phyloP scores from a whole-genome alignment of 2,797 vertebrate genomes.

The Pseudochromis fuscus region DNA sequence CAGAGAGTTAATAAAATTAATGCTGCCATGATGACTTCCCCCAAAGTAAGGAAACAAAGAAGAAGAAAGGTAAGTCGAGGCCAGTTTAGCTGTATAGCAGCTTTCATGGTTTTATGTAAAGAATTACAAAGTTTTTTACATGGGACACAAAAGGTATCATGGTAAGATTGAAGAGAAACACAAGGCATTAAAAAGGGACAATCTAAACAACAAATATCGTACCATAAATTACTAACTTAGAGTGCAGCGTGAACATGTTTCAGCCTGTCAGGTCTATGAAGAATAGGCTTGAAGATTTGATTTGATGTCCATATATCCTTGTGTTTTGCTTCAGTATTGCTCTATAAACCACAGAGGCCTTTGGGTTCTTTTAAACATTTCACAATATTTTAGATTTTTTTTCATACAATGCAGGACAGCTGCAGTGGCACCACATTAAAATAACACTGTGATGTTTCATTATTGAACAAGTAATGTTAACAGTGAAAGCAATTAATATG shows the following conservation, averaged over 20 bases:
- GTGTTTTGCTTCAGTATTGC: not conserved
- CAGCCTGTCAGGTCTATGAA: not conserved
- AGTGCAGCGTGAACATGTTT: not conserved
- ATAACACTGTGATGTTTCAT: not conserved
- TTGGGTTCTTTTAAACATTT: slow-evolving; percentile 7
- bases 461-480: not conserved
- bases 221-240: not conserved
- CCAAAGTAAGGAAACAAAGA: not conserved
- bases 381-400: slow-evolving; percentile 4
- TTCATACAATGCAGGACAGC: not conserved
- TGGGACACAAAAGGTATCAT: too few species aligned
- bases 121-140: not conserved
- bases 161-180: not conserved
- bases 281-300: not conserved
- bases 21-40: too few species aligned
- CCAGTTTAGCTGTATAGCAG: not conserved
- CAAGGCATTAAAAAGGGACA: not conserved
- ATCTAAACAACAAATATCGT: not conserved
- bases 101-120: not conserved
- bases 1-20: too few species aligned
- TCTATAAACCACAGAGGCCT: not conserved
- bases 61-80: not conserved
- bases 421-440: too few species aligned
- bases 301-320: not conserved
- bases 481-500: not conserved